Evolutionary conservation across 2,797 vertebrate genomes (phyloP).

Genomic region (Tragopan temminckii): DNA sequence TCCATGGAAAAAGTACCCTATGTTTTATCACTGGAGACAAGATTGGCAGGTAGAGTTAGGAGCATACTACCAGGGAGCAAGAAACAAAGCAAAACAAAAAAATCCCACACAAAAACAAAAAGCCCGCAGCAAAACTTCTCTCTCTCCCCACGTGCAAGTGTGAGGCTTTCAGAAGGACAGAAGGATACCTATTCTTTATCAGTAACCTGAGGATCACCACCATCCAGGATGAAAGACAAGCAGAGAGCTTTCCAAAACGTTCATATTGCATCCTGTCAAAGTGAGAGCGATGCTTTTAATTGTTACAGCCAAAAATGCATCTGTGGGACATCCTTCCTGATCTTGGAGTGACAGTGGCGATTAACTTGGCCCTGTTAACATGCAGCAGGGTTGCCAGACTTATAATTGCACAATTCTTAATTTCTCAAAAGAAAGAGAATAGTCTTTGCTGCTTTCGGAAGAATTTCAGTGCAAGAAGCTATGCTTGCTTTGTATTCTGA

Average conservation of each 20-base stretch:
- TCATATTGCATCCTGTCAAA: neutral
- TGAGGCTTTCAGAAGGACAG: neutral
- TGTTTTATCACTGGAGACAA: neutral
- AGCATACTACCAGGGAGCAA: neutral
- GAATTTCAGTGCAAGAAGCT: neutral
- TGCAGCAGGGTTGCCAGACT: neutral
- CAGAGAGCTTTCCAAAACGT: neutral
- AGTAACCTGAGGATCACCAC: neutral
- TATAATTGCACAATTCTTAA: neutral
- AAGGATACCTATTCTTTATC: neutral
- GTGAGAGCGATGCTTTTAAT: constrained; percentile 4
- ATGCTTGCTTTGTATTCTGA: neutral
- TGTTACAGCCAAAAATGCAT: neutral
- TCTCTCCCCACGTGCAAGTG: neutral
- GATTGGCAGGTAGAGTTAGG: neutral
- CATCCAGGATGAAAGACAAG: neutral
- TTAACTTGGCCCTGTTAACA: neutral
- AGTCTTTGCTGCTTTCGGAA: neutral
- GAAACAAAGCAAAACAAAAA: neutral
- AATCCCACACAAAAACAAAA: neutral
- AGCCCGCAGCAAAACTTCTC: neutral
- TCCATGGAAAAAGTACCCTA: neutral
- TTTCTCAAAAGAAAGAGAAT: constrained; percentile 17
- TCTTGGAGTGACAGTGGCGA: neutral
- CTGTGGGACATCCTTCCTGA: constrained; percentile 2